Evolutionary conservation across 2,113 vertebrate genomes (phyloP), one percentile per base, ranked within the genome.

Genomic region (Menura novaehollandiae): DNA sequence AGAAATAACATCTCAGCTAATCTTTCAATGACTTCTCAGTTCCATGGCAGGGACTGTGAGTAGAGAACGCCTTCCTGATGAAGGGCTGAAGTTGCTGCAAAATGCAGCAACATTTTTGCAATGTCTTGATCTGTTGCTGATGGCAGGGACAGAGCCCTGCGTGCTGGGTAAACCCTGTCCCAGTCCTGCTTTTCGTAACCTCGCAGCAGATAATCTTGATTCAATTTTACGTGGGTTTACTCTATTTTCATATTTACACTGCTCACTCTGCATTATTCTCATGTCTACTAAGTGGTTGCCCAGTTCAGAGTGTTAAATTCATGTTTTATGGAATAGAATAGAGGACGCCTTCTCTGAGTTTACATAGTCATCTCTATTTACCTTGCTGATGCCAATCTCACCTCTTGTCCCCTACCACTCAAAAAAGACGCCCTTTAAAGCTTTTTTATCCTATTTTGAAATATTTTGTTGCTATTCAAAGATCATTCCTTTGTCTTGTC

Each of bases 1-100:
- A 85, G 81, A 93, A 94, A 92, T 84, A 94, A 89, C 80, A 79
- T 82, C 91, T 92, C 89, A 46, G 76, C 60, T 92, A 84, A 95
- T 95, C 86, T 87, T 89, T 87, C 92, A 95, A 94, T 85, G 60
- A 64, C 80, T 87, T 75, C 64, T 63, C 59, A 58, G 11, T 60
- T 84, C 77, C 44, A 51, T 35, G 60, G 73, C 84, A 56, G 56
- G 49, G 56, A 11, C 35, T 75, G 47, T 11, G 60, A 55, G 74
- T 21, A 49, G 58, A 52, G 66, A 81, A 81, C 0, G 5, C 77
- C 33, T 79, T 75, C 49, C 32, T 35, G 81, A 58, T 43, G 67
- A 90, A 89, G 87, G 33, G 74, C 81, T 91, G 92, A 89, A 84
- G 86, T 39, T 88, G 55, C 43, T 86, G 73, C 55, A 55, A 73